Evolutionary conservation across 2,888 invertebrate genomes (phyloP).

Genomic region (Papilio gigon): DNA sequence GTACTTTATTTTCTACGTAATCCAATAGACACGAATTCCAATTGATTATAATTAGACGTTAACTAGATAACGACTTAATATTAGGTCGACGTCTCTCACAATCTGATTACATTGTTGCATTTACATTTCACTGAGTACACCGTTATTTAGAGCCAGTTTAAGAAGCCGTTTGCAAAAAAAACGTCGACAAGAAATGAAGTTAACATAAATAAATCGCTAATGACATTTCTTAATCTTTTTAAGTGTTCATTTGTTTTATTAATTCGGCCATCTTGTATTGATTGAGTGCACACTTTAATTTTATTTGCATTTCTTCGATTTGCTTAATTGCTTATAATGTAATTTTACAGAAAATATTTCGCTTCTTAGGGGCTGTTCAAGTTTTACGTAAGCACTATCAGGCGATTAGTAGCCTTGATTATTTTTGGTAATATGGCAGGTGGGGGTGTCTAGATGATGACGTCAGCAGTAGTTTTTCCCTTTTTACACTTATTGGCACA

Average conservation of each 20-base stretch:
- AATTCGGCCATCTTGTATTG: neutral
- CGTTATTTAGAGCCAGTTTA: constrained; percentile 39
- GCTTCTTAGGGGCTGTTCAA: too few species aligned
- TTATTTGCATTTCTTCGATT: neutral
- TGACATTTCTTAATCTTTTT: constrained; percentile 26
- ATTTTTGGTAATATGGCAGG: too few species aligned
- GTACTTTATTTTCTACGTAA: too few species aligned
- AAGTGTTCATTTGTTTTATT: constrained; percentile 13
- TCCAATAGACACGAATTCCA: neutral
- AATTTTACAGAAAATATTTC: too few species aligned
- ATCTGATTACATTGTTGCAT: constrained; percentile 35
- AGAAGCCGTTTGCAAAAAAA: constrained; percentile 26
- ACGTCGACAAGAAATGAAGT: constrained; percentile 10
- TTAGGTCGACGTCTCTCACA: constrained; percentile 31
- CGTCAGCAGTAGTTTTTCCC: too few species aligned
- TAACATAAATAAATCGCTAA: constrained; percentile 21
- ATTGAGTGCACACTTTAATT: neutral
- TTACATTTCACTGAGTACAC: constrained; percentile 37
- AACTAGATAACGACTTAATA: constrained; percentile 1
- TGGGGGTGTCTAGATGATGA: too few species aligned
- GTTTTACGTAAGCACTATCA: too few species aligned
- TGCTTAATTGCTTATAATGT: too few species aligned
- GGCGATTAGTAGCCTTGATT: too few species aligned
- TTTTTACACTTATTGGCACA: too few species aligned
- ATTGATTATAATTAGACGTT: constrained; percentile 1